Evolutionary conservation across 1,140 invertebrate species (phyloP), one percentile per base, ranked within the genome.

Genomic region (Drosophila pachea): DNA sequence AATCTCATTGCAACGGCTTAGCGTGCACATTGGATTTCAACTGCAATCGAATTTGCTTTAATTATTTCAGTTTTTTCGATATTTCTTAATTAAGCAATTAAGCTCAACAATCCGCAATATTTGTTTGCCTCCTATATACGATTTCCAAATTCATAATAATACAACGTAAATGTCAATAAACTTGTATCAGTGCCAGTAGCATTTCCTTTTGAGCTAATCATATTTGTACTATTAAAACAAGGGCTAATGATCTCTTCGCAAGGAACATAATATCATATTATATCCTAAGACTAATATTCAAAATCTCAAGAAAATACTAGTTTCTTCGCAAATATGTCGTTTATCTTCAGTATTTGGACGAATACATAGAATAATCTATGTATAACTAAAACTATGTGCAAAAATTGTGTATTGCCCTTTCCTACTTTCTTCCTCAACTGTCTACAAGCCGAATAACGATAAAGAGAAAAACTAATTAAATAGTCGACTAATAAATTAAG

Each of bases 71-170:
- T 47, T 83, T 78, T 78, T 83, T 86, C 78, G 56, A 77, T 70
- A 75, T 78, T 78, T 83, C 59, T 60, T 66, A 83, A 84, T 83
- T 79, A 76, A 84, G 78, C 78, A 83, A 83, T 79, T 79, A 70
- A 59, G 56, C 55, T 53, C 47, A 70, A 47, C 53, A 66, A 47
- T 66, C 40, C 35, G 48, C 14, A 59, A 52, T 70, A 53, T 64
- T 11, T 22, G 16, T 32, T 48, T 45, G 22, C 22, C 31, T 32
- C 35, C 53, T 50, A 36, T 12, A 45, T 50, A 16, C n/a, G 61
- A 56, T 22, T 22, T 22, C 22, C 1, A 22, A 22, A 22, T 45
- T 53, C 63, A 43, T 47, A 59, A 40, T 9, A 65, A 50, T 66
- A 40, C 43, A 62, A 29, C 22, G 22, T 54, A 35, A 42, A 43